A percentile compares a stretch with the other conserved stretches of the same genome.
Evolutionary conservation across 2,888 invertebrate species (phyloP).

Genomic region (Coenonympha glycerion): DNA sequence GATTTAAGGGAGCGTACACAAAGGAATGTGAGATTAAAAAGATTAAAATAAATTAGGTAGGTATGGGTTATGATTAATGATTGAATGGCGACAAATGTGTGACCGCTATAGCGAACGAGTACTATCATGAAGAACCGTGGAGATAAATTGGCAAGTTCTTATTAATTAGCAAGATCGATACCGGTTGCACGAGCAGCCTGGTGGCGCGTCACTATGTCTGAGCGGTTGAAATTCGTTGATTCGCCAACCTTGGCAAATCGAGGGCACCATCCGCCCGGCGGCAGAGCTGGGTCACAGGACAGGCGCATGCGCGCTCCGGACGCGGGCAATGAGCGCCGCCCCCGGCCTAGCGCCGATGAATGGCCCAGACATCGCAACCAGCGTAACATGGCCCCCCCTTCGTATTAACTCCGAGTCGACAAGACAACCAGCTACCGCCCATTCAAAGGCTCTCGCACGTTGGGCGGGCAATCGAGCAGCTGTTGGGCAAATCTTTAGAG

Average conservation of each 20-base stretch:
- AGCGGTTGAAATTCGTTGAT: conserved; percentile 57
- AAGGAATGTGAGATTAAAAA: too few relatives aligned
- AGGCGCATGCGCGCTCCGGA: conserved; percentile 69
- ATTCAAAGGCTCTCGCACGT: conserved; percentile 38
- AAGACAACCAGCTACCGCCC: conserved; percentile 18
- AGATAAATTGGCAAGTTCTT: not conserved
- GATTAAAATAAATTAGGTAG: too few relatives aligned
- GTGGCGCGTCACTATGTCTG: conserved; percentile 63
- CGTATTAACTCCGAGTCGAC: conserved; percentile 35
- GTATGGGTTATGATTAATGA: too few relatives aligned
- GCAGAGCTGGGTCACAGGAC: conserved; percentile 62
- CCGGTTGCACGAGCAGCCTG: conserved; percentile 10
- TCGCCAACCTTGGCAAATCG: conserved; percentile 68
- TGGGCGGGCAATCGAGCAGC: conserved; percentile 51
- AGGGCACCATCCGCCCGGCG: conserved; percentile 52
- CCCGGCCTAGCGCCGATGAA: conserved; percentile 62
- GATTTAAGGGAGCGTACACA: too few relatives aligned
- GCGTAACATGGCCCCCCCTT: conserved; percentile 54
- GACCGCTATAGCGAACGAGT: too few relatives aligned
- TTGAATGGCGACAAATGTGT: too few relatives aligned
- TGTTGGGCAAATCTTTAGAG: conserved; percentile 66
- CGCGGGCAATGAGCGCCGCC: conserved; percentile 69
- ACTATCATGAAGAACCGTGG: not conserved
- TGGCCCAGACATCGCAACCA: conserved; percentile 51
- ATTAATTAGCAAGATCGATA: conserved; percentile 6